Conservation (phyloP, 1,140 invertebrate genomes). For the Lasioglossum albipes region DNA sequence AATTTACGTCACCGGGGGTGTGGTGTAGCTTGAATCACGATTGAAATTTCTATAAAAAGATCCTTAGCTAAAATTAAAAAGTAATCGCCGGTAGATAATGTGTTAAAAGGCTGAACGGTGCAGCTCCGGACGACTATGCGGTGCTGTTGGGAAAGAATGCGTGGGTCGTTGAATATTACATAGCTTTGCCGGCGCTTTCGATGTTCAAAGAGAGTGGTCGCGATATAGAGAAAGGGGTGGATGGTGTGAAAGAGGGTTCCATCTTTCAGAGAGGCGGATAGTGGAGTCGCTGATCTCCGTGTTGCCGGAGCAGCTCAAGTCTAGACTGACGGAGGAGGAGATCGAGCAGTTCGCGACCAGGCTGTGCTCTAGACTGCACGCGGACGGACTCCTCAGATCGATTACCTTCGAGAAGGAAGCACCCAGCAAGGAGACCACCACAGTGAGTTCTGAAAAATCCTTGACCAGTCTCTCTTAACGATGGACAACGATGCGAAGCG, state of each 20-base stretch:
- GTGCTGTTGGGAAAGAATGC: no score
- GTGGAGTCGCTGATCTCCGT: constrained; percentile 92
- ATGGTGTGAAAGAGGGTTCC: background rate
- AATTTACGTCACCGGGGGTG: no score
- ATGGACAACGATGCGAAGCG: no score
- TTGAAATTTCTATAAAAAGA: no score
- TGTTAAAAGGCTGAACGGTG: no score
- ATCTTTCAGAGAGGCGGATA: constrained; percentile 90
- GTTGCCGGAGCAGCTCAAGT: constrained; percentile 85
- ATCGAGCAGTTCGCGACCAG: constrained; percentile 88
- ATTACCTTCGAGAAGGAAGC: constrained; percentile 86
- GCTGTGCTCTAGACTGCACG: constrained; percentile 93
- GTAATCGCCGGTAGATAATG: no score
- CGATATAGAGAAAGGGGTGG: background rate
- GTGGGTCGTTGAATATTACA: background rate
- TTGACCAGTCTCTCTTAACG: no score
- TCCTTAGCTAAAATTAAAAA: no score
- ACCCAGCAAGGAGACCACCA: constrained; percentile 87
- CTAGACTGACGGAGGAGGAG: constrained; percentile 85
- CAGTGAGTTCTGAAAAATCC: constrained; percentile 82
- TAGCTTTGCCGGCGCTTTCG: constrained; percentile 9
- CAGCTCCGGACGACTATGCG: background rate
- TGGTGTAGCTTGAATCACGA: no score
- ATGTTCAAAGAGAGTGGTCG: background rate
- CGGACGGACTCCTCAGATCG: constrained; percentile 90